Conservation (phyloP, 2,888 invertebrate species). For the Allacma fusca region DNA sequence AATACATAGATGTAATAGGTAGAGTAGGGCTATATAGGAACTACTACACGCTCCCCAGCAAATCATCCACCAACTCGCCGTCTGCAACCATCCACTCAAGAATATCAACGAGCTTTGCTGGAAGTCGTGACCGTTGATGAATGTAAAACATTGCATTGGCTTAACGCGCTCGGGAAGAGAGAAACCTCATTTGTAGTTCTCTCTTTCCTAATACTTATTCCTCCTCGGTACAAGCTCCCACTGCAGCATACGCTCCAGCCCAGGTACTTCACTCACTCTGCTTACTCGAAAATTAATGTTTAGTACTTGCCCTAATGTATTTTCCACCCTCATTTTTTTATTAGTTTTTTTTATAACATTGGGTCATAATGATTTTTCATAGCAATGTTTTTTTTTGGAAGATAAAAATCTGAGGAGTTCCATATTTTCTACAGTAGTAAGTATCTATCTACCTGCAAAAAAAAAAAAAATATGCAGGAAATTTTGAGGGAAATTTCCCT, state of each 20-base stretch:
- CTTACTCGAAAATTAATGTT: constrained; percentile 17
- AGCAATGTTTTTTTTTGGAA: neutral
- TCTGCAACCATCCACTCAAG: constrained; percentile 19
- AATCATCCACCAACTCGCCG: constrained; percentile 27
- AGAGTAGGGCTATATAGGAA: neutral
- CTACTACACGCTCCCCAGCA: neutral
- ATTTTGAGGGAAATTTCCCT: neutral
- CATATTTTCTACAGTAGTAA: too few species aligned
- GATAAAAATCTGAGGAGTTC: neutral
- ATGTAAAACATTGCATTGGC: constrained; percentile 21
- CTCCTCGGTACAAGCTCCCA: neutral
- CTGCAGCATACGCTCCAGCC: neutral
- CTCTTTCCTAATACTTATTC: constrained; percentile 17
- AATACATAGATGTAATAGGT: neutral
- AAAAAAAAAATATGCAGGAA: neutral
- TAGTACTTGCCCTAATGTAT: constrained; percentile 4
- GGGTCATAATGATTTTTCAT: too few species aligned
- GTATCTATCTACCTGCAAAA: too few species aligned
- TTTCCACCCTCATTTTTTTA: constrained; percentile 7
- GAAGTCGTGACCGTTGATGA: constrained; percentile 22
- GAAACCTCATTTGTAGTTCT: constrained; percentile 23
- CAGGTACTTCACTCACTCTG: neutral
- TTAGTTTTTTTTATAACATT: too few species aligned
- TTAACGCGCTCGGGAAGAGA: neutral
- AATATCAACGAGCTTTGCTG: constrained; percentile 20